A percentile compares a stretch with the other conserved stretches of the same genome.
These are phyloP conservation scores for Alviniconcha strummeri DNA, from an alignment of 2,888 invertebrate species.

Conservation along the genomic window DNA sequence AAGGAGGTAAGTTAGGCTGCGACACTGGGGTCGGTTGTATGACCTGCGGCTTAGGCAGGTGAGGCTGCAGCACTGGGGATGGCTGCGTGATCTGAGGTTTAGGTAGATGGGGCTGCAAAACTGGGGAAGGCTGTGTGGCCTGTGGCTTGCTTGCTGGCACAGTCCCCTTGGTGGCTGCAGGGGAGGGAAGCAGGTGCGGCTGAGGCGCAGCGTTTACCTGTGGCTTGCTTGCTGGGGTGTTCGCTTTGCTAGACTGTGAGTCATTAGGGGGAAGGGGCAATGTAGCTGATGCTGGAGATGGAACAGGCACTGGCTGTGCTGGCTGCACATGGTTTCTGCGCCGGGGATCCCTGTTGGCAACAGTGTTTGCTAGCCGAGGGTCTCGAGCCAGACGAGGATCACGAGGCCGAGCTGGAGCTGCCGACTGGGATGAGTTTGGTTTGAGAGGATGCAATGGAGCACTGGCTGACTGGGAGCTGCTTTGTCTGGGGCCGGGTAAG, in stretches of 20 bases:
- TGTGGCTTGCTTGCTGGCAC: background rate
- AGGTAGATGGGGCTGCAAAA: too few species aligned
- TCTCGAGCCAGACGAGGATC: conserved; percentile 44
- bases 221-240: background rate
- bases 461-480: background rate
- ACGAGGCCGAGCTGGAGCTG: conserved; percentile 14
- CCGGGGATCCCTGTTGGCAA: conserved; percentile 37
- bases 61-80: too few species aligned
- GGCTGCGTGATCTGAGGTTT: too few species aligned
- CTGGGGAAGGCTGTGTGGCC: too few species aligned
- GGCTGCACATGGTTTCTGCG: conserved; percentile 31
- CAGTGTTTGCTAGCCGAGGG: conserved; percentile 37
- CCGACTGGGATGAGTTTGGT: too few species aligned
- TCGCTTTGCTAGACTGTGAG: background rate
- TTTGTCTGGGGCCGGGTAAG: background rate
- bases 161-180: background rate
- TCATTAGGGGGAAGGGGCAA: conserved; percentile 10
- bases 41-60: too few species aligned
- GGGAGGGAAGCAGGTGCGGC: background rate
- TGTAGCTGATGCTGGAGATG: background rate
- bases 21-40: too few species aligned
- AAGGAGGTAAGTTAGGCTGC: too few species aligned
- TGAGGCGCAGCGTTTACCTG: background rate
- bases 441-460: background rate
- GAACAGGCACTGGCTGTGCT: background rate